Evolutionary conservation across 1,140 invertebrate species (phyloP).

Genomic region (Potamilus streckersoni): DNA sequence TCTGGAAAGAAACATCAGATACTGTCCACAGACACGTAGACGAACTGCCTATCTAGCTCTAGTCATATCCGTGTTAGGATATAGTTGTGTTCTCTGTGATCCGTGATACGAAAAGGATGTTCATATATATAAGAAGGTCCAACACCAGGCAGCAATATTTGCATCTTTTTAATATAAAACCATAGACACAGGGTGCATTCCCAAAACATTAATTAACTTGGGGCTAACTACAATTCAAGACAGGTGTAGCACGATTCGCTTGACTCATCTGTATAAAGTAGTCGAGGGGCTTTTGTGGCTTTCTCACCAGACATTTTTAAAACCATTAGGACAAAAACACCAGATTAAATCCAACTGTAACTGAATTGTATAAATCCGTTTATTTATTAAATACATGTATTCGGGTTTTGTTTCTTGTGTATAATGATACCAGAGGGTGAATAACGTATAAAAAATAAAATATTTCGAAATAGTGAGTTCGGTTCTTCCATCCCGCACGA

Average conservation of each 20-base stretch:
- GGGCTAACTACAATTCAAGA: background rate
- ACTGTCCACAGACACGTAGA: constrained; percentile 11
- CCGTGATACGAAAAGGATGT: constrained; percentile 8
- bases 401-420: no score
- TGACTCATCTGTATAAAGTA: constrained; percentile 6
- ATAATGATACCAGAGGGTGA: no score
- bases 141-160: constrained; percentile 6
- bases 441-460: no score
- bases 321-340: no score
- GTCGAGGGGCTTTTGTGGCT: constrained; percentile 5
- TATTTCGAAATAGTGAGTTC: no score
- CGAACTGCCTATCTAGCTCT: background rate
- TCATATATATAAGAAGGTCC: constrained; percentile 7
- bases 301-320: no score
- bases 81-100: background rate
- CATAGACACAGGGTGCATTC: background rate
- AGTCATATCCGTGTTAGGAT: no score
- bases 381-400: no score
- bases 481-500: no score
- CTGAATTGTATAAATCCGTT: no score
- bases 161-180: background rate
- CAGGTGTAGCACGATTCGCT: background rate
- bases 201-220: background rate
- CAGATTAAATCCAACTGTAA: no score
- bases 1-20: constrained; percentile 16